These are phyloP conservation scores for Erythrolamprus reginae DNA, from an alignment of 2,113 vertebrate genomes.

Conservation along the genomic window DNA sequence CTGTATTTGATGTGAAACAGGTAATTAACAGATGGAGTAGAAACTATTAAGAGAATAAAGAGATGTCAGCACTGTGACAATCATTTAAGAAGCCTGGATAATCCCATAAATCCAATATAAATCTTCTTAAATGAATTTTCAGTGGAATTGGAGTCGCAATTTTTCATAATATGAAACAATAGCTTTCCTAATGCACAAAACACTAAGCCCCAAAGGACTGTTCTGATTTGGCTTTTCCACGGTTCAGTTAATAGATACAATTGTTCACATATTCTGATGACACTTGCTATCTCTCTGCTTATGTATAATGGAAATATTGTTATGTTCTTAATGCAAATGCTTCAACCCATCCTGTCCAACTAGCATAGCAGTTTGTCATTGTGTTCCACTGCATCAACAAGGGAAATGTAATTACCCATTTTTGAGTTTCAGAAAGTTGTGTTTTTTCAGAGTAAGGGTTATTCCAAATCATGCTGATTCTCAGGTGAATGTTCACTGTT, in stretches of 20 bases:
- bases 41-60: not conserved
- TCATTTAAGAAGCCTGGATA: not conserved
- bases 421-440: slow-evolving; percentile 10
- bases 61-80: not conserved
- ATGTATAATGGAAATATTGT: slow-evolving; percentile 9
- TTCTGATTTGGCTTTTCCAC: not conserved
- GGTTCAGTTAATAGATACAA: slow-evolving; percentile 13
- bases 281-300: not conserved
- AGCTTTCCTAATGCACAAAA: not conserved
- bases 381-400: slow-evolving; percentile 2
- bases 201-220: not conserved
- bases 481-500: not conserved
- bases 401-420: not conserved
- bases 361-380: not conserved
- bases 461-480: slow-evolving; percentile 24
- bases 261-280: slow-evolving; percentile 1
- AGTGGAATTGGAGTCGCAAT: not conserved
- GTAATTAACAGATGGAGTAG: not conserved
- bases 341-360: slow-evolving; percentile 10
- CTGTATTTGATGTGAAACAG: not conserved
- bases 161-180: slow-evolving; percentile 16
- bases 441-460: slow-evolving; percentile 23
- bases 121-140: not conserved
- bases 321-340: not conserved
- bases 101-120: not conserved